These are phyloP conservation scores for Montipora capricornis DNA, from an alignment of 64 coral and sea anemone genomes.

Conservation along the genomic window DNA sequence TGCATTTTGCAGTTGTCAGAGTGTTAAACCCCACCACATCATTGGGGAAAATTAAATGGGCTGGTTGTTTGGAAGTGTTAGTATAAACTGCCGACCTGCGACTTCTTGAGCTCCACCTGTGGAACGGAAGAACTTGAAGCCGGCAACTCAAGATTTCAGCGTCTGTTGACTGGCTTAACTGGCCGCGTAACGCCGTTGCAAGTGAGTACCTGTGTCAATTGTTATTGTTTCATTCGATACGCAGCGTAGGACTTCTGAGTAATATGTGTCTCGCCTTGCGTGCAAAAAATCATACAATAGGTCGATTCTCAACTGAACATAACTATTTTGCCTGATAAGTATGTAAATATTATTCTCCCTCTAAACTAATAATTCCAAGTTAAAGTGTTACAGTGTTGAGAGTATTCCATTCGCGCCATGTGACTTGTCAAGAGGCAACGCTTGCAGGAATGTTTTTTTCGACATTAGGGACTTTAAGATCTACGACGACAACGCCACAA, in stretches of 20 bases:
- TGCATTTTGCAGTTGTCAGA: conserved; percentile 53
- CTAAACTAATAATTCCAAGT: background rate
- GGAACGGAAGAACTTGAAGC: background rate
- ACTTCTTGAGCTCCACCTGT: too few relatives aligned
- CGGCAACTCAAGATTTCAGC: background rate
- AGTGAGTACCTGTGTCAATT: background rate
- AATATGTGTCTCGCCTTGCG: background rate
- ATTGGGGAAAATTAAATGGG: conserved; percentile 32
- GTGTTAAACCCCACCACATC: conserved; percentile 32
- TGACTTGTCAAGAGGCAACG: background rate
- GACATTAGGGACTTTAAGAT: background rate
- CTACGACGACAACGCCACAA: too few relatives aligned
- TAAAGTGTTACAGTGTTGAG: background rate
- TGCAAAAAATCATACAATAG: background rate
- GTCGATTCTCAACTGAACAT: background rate
- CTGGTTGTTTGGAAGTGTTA: conserved; percentile 36
- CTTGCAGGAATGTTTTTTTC: too few relatives aligned
- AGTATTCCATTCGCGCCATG: background rate
- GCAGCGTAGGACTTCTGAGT: background rate
- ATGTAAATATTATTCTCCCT: conserved; percentile 9
- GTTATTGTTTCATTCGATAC: background rate
- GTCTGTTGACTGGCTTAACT: background rate
- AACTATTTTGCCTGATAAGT: background rate
- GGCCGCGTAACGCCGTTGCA: background rate
- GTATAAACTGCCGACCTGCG: conserved; percentile 50